Evolutionary conservation across 2,113 vertebrate species (phyloP).

Genomic region (Jacana jacana): DNA sequence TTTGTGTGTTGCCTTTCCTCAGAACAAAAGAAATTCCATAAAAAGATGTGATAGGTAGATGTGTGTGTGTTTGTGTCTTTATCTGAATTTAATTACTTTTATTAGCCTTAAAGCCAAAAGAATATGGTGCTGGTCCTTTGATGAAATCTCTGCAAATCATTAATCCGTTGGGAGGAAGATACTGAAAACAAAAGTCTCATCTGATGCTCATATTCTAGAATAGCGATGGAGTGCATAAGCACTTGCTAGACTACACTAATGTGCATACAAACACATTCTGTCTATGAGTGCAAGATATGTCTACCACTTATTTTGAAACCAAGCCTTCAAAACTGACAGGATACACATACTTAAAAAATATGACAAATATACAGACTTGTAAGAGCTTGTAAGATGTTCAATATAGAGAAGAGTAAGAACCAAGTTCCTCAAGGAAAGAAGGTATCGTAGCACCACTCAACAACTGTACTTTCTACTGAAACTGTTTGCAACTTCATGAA

Average conservation of each 20-base stretch:
- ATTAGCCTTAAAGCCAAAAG: not conserved
- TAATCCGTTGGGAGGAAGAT: not conserved
- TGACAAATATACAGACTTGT: not conserved
- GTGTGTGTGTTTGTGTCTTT: not conserved
- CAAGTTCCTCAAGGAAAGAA: not conserved
- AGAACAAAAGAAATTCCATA: not conserved
- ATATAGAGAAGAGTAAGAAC: not conserved
- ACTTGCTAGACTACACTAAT: not conserved
- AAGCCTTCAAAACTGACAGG: not conserved
- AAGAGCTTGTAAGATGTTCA: not conserved
- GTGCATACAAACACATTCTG: not conserved
- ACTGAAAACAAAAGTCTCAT: not conserved
- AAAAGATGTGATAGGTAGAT: not conserved
- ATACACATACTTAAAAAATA: not conserved
- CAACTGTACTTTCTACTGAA: not conserved
- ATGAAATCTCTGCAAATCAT: not conserved
- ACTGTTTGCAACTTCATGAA: not conserved
- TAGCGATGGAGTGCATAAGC: not conserved
- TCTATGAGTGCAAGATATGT: not conserved
- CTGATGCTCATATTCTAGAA: not conserved
- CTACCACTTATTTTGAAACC: not conserved
- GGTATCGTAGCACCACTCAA: not conserved
- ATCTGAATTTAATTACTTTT: not conserved
- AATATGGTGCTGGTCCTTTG: not conserved
- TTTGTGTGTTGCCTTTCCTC: fast-evolving